These are phyloP conservation scores for Sinohyriopsis cumingii DNA, from an alignment of 2,888 invertebrate species.

Conservation along the genomic window DNA sequence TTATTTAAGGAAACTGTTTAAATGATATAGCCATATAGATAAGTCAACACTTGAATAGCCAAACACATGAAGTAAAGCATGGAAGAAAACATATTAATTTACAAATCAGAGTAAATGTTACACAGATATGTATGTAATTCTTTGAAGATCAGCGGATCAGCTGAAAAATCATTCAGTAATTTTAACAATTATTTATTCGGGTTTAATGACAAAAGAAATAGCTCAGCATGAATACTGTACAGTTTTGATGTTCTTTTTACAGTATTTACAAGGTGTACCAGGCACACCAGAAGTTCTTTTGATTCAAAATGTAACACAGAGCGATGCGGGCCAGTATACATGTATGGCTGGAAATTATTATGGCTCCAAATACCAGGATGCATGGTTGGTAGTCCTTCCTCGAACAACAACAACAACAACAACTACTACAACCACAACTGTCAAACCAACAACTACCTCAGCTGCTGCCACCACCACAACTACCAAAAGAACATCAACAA, in stretches of 20 bases:
- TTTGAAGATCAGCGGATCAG: no score
- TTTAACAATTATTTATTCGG: no score
- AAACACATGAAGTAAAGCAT: no score
- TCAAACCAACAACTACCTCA: slow-evolving; percentile 39
- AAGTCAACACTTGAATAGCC: no score
- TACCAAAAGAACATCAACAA: slow-evolving; percentile 32
- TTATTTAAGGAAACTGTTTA: no score
- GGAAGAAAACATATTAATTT: no score
- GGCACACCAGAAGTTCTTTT: slow-evolving; percentile 44
- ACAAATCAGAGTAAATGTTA: no score
- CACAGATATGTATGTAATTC: no score
- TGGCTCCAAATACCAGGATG: slow-evolving; percentile 52
- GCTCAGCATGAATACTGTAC: neutral
- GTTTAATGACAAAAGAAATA: neutral
- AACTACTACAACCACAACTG: slow-evolving; percentile 45
- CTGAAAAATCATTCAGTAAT: no score
- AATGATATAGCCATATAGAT: no score
- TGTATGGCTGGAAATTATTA: slow-evolving; percentile 58
- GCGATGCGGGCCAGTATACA: slow-evolving; percentile 54
- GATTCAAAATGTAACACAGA: slow-evolving; percentile 35
- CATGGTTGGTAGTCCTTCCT: slow-evolving; percentile 48
- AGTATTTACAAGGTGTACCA: slow-evolving; percentile 42
- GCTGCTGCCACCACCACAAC: slow-evolving; percentile 42
- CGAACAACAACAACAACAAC: slow-evolving; percentile 39
- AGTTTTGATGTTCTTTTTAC: slow-evolving; percentile 15